These are phyloP conservation scores for Neotragus moschatus DNA, from an alignment of 2,113 vertebrate genomes.

Conservation along the genomic window DNA sequence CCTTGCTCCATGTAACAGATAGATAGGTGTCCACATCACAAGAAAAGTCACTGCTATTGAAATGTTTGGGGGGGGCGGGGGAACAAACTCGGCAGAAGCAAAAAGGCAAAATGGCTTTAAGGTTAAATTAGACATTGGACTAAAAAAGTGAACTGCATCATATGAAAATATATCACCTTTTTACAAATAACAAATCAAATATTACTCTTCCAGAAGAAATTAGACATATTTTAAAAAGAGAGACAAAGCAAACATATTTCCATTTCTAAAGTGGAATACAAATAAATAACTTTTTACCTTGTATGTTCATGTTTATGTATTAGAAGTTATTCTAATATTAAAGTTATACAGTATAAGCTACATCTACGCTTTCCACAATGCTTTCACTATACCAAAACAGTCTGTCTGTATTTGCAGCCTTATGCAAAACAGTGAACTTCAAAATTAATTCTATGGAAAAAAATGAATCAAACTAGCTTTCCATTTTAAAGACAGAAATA, in stretches of 20 bases:
- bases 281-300: neutral
- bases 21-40: neutral
- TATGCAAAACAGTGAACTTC: neutral
- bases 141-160: neutral
- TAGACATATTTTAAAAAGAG: neutral
- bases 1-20: neutral
- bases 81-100: neutral
- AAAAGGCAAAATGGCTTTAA: neutral
- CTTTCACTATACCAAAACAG: neutral
- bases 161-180: neutral
- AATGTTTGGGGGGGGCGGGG: neutral
- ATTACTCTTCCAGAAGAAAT: neutral
- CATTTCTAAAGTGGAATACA: neutral
- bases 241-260: neutral
- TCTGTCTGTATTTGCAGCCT: neutral
- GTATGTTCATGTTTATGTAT: neutral
- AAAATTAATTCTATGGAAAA: neutral
- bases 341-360: neutral
- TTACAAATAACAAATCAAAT: neutral
- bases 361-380: neutral
- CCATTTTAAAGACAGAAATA: constrained; percentile 21
- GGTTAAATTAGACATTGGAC: neutral
- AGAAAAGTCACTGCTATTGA: neutral
- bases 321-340: neutral
- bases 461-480: neutral